phyloP scores from a whole-genome alignment of 2,113 vertebrate species.

The Paedocypris sp. region DNA sequence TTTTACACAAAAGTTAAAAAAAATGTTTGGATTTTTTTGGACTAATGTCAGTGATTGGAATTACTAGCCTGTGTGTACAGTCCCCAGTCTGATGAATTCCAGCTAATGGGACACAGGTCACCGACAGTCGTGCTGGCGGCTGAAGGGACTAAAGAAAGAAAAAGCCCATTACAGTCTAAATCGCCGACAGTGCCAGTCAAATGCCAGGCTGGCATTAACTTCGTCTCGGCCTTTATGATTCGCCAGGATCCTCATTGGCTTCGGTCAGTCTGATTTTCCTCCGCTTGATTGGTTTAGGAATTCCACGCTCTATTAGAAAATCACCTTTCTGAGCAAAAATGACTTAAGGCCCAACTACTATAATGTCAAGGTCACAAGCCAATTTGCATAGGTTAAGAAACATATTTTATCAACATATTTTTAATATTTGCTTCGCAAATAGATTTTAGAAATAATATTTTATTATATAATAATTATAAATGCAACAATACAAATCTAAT shows the following conservation, averaged over 20 bases:
- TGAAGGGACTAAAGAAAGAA: background rate
- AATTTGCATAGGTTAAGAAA: too few species aligned
- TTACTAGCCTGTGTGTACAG: too few species aligned
- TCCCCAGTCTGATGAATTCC: conserved; percentile 21
- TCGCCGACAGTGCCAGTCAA: conserved; percentile 28
- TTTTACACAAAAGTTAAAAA: too few species aligned
- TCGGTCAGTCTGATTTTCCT: conserved; percentile 17
- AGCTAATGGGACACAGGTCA: conserved; percentile 29
- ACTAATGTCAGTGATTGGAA: too few species aligned
- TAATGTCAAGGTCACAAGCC: background rate
- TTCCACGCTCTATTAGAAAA: conserved; percentile 7
- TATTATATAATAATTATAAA: too few species aligned
- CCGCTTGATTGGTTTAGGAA: conserved; percentile 16
- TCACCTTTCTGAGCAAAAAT: background rate
- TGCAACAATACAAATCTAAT: too few species aligned
- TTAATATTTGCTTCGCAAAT: too few species aligned
- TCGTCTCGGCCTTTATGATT: conserved; percentile 12
- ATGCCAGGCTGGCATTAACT: conserved; percentile 30
- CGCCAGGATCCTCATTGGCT: conserved; percentile 19
- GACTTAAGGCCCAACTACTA: background rate
- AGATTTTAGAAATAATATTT: too few species aligned
- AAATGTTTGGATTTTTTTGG: too few species aligned
- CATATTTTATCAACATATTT: too few species aligned
- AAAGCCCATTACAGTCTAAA: conserved; percentile 23
- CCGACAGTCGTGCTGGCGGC: conserved; percentile 11